Conservation (phyloP, 1,140 invertebrate species). For the Zaprionus vittiger region DNA sequence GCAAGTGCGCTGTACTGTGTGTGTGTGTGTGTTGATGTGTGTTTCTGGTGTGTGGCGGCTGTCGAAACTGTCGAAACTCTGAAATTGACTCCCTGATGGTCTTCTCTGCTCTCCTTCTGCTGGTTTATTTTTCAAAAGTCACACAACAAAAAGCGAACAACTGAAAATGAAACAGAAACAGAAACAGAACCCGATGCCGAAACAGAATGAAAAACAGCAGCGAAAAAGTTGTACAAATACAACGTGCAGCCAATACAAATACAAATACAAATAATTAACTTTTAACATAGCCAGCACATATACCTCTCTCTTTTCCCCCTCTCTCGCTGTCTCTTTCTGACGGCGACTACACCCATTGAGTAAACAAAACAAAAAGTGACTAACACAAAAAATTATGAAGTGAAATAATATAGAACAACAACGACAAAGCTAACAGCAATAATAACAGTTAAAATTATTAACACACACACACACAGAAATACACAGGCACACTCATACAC, state of each 20-base stretch:
- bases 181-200: neutral
- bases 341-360: slow-evolving; percentile 66
- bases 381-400: slow-evolving; percentile 49
- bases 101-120: slow-evolving; percentile 21
- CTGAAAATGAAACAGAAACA: slow-evolving; percentile 21
- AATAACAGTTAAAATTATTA: slow-evolving; percentile 79
- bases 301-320: slow-evolving; percentile 26
- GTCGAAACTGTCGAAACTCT: slow-evolving; percentile 44
- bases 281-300: slow-evolving; percentile 52
- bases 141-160: slow-evolving; percentile 53
- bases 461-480: slow-evolving; percentile 27
- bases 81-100: slow-evolving; percentile 49
- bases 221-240: slow-evolving; percentile 76
- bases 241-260: slow-evolving; percentile 77
- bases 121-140: slow-evolving; percentile 52
- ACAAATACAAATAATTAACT: slow-evolving; percentile 81
- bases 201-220: slow-evolving; percentile 22
- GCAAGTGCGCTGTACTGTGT: neutral
- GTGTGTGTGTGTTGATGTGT: neutral
- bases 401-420: slow-evolving; percentile 66
- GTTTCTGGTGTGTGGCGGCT: slow-evolving; percentile 10
- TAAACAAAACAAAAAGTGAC: slow-evolving; percentile 61
- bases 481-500: slow-evolving; percentile 2
- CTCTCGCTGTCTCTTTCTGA: slow-evolving; percentile 20
- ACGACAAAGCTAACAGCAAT: slow-evolving; percentile 25